These are phyloP conservation scores for Athalia rosae DNA, from an alignment of 2,888 invertebrate genomes.

Conservation along the genomic window DNA sequence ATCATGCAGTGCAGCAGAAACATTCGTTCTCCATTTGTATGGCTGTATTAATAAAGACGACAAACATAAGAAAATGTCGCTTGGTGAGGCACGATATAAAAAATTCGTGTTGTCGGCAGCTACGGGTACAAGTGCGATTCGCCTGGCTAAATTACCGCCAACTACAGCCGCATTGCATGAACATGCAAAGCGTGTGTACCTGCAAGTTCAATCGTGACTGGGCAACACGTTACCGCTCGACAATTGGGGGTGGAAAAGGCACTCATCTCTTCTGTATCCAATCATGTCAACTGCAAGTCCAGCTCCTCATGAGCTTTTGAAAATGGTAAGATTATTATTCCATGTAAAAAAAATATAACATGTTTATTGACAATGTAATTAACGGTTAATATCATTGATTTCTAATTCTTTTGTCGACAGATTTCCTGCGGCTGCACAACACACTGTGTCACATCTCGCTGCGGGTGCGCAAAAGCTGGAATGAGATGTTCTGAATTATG, in stretches of 20 bases:
- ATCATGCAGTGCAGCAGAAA: conserved; percentile 27
- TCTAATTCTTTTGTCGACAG: conserved; percentile 6
- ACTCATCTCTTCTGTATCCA: conserved; percentile 9
- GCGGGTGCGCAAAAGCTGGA: conserved; percentile 47
- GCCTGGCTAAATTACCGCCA: conserved; percentile 26
- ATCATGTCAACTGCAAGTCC: conserved; percentile 27
- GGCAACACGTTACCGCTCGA: neutral
- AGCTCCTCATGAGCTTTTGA: conserved; percentile 16
- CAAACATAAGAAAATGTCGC: neutral
- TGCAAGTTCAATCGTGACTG: conserved; percentile 18
- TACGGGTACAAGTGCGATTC: conserved; percentile 5
- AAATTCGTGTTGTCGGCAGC: conserved; percentile 12
- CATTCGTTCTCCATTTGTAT: conserved; percentile 10
- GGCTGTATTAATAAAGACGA: neutral
- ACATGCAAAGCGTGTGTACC: conserved; percentile 26
- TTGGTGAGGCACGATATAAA: conserved; percentile 15
- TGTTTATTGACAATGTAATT: conserved; percentile 1
- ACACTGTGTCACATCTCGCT: conserved; percentile 16
- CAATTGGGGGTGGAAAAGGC: conserved; percentile 23
- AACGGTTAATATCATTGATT: neutral
- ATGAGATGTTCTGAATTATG: conserved; percentile 41
- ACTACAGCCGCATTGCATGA: conserved; percentile 28
- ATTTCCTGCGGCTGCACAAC: conserved; percentile 15
- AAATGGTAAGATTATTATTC: conserved; percentile 10
- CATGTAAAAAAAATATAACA: conserved; percentile 5